Base-by-base conservation (phyloP, 2,888 invertebrate genomes). In the Elmis aenea region DNA sequence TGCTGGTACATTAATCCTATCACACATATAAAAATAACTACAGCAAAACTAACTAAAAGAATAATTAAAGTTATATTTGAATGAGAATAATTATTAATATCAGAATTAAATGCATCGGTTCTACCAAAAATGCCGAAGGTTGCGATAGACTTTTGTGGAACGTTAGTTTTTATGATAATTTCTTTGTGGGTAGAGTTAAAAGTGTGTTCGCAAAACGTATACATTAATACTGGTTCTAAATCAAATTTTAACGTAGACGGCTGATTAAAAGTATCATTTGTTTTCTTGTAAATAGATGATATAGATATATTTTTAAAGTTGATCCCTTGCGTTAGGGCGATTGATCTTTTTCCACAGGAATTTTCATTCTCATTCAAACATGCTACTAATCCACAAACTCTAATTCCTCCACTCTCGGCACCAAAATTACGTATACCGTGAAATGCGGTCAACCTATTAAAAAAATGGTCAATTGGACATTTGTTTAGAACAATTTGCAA, bases 111-210 rank as follows among this genome's bases (percentile, higher is more conserved):
- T n/a, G n/a, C n/a, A n/a, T n/a, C n/a, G n/a, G n/a, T n/a, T n/a
- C 55, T 40, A 21, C 55, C 55, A 21, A 44, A 35, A 21, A 55
- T 52, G 5, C 54, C 55, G 35, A 52, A 55, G 1, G 42, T 41
- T 20, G 51, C 29, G 3, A 55, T 10, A 14, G 48, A 42, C 5
- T 47, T 27, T 11, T 46, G 27, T 4, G 34, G 22, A n/a, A 42
- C 34, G 1, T 43, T 49, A 14, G 42, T 40, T 12, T 25, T 40
- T 38, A 51, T 45, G 8, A 45, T 33, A n/a, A 41, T 38, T n/a
- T 42, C 33, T 3, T 41, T 43, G 12, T 22, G 21, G 13, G 11
- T n/a, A 3, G 26, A 38, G 12, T 35, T 28, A 2, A 34, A 8
- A 3, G 37, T 40, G 25, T 32, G 32, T 9, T 42, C 42, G 39